A percentile compares a stretch with the other conserved stretches of the same genome.
These are phyloP conservation scores for Pseudolaguvia tuberculata DNA, from an alignment of 2,113 vertebrate genomes.

Conservation along the genomic window DNA sequence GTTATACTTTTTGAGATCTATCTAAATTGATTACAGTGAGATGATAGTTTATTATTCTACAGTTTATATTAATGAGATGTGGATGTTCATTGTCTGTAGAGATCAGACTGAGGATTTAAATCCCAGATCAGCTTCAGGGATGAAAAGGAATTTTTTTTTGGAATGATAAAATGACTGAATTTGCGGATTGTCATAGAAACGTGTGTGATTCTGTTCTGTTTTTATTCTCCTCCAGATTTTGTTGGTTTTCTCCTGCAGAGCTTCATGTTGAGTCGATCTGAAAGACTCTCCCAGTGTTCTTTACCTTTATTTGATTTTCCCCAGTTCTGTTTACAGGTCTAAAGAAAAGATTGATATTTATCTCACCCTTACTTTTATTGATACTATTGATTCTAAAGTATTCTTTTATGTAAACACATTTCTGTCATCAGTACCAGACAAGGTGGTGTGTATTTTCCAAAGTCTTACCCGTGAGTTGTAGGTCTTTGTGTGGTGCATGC, in stretches of 20 bases:
- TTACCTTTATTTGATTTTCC: neutral
- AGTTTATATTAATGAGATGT: slow-evolving; percentile 63
- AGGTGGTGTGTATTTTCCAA: slow-evolving; percentile 4
- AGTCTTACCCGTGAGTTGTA: slow-evolving; percentile 23
- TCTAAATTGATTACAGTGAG: slow-evolving; percentile 63
- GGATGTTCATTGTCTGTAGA: slow-evolving; percentile 48
- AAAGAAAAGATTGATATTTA: slow-evolving; percentile 15
- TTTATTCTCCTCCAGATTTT: neutral
- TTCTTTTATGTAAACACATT: slow-evolving; percentile 4
- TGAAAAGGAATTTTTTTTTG: neutral
- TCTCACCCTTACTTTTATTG: slow-evolving; percentile 6
- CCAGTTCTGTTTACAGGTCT: too few species aligned
- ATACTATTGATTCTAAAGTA: neutral
- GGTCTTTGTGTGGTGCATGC: slow-evolving; percentile 29
- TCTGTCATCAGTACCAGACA: slow-evolving; percentile 12
- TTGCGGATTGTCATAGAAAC: neutral
- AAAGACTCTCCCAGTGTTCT: neutral
- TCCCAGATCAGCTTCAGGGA: too few species aligned
- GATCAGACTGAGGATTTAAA: too few species aligned
- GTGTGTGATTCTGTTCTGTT: neutral
- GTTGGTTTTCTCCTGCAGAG: neutral
- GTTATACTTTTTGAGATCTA: too few species aligned
- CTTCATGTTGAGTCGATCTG: neutral
- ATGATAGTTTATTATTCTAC: slow-evolving; percentile 44
- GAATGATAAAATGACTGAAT: slow-evolving; percentile 14